Conservation (phyloP, 2,797 vertebrate genomes). For the Amblyraja radiata region DNA sequence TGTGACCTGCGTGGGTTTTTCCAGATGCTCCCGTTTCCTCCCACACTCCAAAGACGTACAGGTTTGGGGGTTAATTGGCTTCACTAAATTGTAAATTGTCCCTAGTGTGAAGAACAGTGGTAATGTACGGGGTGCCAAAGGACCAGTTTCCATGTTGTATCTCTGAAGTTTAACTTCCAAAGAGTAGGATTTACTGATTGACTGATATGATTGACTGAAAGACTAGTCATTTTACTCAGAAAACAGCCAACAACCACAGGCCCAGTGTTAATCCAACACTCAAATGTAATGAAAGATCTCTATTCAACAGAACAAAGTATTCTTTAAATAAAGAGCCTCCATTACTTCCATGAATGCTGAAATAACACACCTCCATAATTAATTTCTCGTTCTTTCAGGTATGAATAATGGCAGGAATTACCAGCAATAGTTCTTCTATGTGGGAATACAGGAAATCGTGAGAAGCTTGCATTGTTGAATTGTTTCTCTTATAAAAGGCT, state of each 20-base stretch:
- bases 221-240: background rate
- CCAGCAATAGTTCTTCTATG: background rate
- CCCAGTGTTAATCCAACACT: background rate
- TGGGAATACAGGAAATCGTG: background rate
- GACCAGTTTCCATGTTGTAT: no score
- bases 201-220: background rate
- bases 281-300: slow-evolving; percentile 7
- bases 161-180: background rate
- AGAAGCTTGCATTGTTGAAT: background rate
- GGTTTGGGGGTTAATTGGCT: no score
- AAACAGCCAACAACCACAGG: background rate
- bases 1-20: no score
- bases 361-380: slow-evolving; percentile 15
- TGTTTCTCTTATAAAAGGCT: slow-evolving; percentile 10
- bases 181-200: background rate
- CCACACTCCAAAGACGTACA: no score
- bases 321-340: background rate
- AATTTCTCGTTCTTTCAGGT: background rate
- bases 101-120: no score
- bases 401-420: slow-evolving; percentile 27
- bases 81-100: no score
- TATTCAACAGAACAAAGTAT: background rate
- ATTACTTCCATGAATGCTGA: background rate
- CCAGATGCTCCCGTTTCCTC: no score
- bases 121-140: no score